Conservation (phyloP, 2,113 vertebrate species). For the Pelecanus crispus region DNA sequence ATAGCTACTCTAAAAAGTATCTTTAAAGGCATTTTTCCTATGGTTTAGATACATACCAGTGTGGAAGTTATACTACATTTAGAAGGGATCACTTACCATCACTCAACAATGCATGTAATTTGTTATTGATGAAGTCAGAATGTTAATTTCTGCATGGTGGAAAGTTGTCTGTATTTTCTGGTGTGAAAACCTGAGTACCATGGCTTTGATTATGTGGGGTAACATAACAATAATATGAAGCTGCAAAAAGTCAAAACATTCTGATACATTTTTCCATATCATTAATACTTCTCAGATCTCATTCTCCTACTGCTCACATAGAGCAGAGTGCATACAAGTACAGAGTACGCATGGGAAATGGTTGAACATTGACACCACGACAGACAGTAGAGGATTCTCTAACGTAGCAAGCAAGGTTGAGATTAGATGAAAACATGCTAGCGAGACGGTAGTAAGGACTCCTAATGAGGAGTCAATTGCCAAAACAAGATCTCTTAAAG, state of each 20-base stretch:
- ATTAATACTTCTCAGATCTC: not conserved
- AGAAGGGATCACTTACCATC: not conserved
- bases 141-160: not conserved
- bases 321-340: not conserved
- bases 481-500: not conserved
- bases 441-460: not conserved
- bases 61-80: not conserved
- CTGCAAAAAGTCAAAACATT: not conserved
- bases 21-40: not conserved
- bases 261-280: not conserved
- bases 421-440: not conserved
- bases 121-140: not conserved
- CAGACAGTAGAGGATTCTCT: not conserved
- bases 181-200: not conserved
- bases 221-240: not conserved
- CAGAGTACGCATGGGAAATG: not conserved
- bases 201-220: not conserved
- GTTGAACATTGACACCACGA: not conserved
- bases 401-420: not conserved
- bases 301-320: not conserved
- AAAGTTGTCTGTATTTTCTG: not conserved
- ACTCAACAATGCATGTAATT: not conserved
- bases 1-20: not conserved
- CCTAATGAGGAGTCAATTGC: not conserved
- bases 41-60: rapidly evolving